These are phyloP conservation scores for Tachyglossus aculeatus DNA, from an alignment of 2,797 vertebrate species.

Conservation along the genomic window DNA sequence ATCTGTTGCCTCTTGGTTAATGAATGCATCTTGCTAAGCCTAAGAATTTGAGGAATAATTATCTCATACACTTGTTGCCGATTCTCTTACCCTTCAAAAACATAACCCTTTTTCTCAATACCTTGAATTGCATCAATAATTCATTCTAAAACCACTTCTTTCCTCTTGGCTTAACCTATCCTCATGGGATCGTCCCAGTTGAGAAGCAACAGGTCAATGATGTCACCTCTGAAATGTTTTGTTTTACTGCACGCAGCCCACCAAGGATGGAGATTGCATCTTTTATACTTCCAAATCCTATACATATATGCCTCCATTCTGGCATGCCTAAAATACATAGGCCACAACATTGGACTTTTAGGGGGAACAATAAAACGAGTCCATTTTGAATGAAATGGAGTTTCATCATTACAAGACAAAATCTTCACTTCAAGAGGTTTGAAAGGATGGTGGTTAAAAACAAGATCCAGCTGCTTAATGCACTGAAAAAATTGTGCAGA, in stretches of 20 bases:
- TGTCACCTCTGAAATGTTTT: slow-evolving; percentile 31
- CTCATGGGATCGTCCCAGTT: slow-evolving; percentile 5
- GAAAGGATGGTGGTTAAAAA: slow-evolving; percentile 67
- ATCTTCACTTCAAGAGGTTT: slow-evolving; percentile 67
- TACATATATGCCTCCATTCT: slow-evolving; percentile 51
- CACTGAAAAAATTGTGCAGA: slow-evolving; percentile 66
- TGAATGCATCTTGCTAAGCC: slow-evolving; percentile 1
- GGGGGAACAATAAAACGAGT: slow-evolving; percentile 56
- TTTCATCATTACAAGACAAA: slow-evolving; percentile 68
- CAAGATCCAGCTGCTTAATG: slow-evolving; percentile 66
- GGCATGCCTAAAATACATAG: slow-evolving; percentile 53
- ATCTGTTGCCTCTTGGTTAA: too few relatives aligned
- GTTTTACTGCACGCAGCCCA: not conserved
- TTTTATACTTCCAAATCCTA: slow-evolving; percentile 44
- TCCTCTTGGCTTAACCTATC: slow-evolving; percentile 8
- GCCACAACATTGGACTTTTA: slow-evolving; percentile 61
- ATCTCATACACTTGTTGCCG: not conserved
- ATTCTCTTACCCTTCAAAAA: not conserved
- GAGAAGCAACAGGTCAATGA: slow-evolving; percentile 24
- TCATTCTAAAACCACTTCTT: not conserved
- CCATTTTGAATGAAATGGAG: slow-evolving; percentile 65
- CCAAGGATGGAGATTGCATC: slow-evolving; percentile 8
- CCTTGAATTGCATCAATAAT: slow-evolving; percentile 5
- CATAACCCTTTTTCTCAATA: not conserved
- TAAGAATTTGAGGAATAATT: not conserved